Evolutionary conservation across 2,888 invertebrate species (phyloP), one percentile per base, ranked within the genome.

Genomic region (Mayetiola destructor): DNA sequence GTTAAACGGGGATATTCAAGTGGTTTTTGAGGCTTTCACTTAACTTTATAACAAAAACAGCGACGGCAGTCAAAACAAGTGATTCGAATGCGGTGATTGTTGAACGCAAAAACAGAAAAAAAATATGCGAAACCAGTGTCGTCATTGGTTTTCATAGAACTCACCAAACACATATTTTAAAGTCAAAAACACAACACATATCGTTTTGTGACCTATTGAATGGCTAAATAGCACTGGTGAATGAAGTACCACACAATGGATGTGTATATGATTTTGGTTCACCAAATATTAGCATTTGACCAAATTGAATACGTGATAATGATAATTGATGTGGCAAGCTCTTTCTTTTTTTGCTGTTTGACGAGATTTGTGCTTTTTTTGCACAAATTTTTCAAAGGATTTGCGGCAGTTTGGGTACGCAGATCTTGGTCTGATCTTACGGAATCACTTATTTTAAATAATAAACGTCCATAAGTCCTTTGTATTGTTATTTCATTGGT

Each of bases 1-100:
- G n/a, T n/a, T n/a, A n/a, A n/a, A n/a, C n/a, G n/a, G n/a, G 48
- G 23, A 48, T 48, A 48, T 48, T 27, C 48, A 48, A 48, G 48
- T 48, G 48, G 48, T 48, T 48, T n/a, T 48, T 48, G 48, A 48
- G 48, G 48, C 48, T 48, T 48, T 48, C 48, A 48, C 48, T 48
- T 48, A 48, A 48, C 48, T 48, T 27, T 27, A 48, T 27, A 48
- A 18, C 16, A 39, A 39, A 12, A 39, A 48, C 48, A 40, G 16
- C 48, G 48, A 23, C 9, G 9, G 48, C 48, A 27, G 48, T 48
- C 48, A 27, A n/a, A n/a, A n/a, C 40, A 23, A 27, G 5, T 20
- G n/a, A 48, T n/a, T 48, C 48, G 27, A 48, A 48, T 48, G 48
- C 29, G 48, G 27, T 27, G 48, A 48, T 3, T 18, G 39, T 5